Conservation (phyloP, 1,140 invertebrate species). For the Drosophila sechellia region DNA sequence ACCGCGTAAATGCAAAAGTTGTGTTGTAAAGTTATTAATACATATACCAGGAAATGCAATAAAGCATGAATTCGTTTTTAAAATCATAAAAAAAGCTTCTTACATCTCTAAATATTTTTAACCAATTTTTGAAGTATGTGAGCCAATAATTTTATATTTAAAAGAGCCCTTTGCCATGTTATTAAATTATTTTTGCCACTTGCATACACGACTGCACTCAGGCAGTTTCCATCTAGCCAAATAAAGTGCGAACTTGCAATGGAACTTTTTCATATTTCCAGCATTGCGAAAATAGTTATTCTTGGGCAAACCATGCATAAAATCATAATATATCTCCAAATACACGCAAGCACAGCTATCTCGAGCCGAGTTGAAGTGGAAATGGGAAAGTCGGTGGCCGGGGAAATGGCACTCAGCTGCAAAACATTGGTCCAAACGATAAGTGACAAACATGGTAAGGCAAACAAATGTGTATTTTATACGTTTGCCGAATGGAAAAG, state of each 20-base stretch:
- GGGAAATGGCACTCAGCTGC: constrained; percentile 49
- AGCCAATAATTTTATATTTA: neutral
- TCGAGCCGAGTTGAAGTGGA: constrained; percentile 20
- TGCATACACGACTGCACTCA: neutral
- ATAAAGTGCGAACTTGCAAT: neutral
- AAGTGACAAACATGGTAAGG: constrained; percentile 79
- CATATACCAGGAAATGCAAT: neutral
- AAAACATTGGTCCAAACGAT: constrained; percentile 70
- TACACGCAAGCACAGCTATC: constrained; percentile 31
- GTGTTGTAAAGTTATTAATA: constrained; percentile 6
- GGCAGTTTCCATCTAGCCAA: neutral
- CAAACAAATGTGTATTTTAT: constrained; percentile 79
- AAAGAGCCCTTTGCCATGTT: neutral
- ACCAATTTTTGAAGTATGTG: neutral
- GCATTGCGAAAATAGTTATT: constrained; percentile 39
- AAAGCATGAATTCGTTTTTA: too few species aligned
- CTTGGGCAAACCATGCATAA: constrained; percentile 66
- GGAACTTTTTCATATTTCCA: constrained; percentile 23
- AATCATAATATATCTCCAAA: constrained; percentile 70
- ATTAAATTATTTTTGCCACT: neutral
- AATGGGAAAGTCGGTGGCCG: constrained; percentile 29
- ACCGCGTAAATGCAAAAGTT: constrained; percentile 10
- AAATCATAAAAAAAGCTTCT: too few species aligned
- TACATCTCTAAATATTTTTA: neutral
- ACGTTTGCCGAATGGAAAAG: constrained; percentile 35